phyloP scores from a whole-genome alignment of 2,797 vertebrate genomes.

The Lepidocolaptes lacrymiger region DNA sequence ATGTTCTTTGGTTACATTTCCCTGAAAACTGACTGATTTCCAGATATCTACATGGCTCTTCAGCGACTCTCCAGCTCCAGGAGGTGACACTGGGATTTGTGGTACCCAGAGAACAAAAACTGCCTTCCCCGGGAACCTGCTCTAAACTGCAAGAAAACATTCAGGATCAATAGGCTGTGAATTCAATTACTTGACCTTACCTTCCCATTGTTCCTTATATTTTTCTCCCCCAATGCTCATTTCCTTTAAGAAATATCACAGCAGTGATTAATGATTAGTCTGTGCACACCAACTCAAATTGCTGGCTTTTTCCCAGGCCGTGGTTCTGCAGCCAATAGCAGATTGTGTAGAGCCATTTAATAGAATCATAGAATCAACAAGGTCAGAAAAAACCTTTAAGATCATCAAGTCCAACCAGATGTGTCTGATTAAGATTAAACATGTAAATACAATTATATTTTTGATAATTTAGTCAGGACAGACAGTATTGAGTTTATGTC shows the following conservation, averaged over 20 bases:
- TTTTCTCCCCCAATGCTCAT: not conserved
- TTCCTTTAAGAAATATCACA: not conserved
- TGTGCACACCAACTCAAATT: not conserved
- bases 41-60: not conserved
- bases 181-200: not conserved
- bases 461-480: not conserved
- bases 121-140: not conserved
- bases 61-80: not conserved
- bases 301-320: not conserved
- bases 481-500: not conserved
- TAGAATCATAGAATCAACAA: not conserved
- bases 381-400: not conserved
- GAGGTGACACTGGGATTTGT: not conserved
- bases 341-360: not conserved
- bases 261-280: conserved; percentile 4
- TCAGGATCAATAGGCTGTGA: not conserved
- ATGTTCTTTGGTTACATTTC: not conserved
- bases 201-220: not conserved
- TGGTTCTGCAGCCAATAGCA: not conserved
- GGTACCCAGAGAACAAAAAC: not conserved
- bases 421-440: not conserved
- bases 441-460: not conserved
- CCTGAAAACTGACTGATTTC: not conserved
- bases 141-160: not conserved
- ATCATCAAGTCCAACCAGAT: not conserved